Conservation (phyloP, 2,113 vertebrate genomes). For the Passer montanus region DNA sequence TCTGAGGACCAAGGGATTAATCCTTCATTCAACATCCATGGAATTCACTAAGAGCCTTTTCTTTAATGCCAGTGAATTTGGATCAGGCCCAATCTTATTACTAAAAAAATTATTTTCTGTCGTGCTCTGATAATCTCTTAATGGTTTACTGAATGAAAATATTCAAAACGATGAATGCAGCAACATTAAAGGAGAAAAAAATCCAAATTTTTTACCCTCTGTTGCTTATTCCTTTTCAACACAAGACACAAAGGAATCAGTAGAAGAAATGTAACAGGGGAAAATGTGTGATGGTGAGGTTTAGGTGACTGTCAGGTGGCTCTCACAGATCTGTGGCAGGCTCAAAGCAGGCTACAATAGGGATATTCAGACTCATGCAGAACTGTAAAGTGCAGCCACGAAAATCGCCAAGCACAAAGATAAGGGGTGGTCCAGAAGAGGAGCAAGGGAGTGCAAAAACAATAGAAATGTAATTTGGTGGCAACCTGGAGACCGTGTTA, state of each 20-base stretch:
- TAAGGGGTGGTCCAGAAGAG: not conserved
- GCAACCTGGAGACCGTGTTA: not conserved
- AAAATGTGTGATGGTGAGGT: not conserved
- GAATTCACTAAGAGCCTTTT: conserved; percentile 36
- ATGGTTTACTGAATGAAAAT: not conserved
- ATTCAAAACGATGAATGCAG: not conserved
- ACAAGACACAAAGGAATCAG: not conserved
- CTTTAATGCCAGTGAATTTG: not conserved
- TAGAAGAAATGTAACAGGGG: not conserved
- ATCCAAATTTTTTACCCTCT: not conserved
- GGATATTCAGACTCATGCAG: not conserved
- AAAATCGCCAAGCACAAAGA: not conserved
- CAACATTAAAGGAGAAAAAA: not conserved
- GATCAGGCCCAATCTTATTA: not conserved
- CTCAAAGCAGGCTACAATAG: not conserved
- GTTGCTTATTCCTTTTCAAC: not conserved
- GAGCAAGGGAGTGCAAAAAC: not conserved
- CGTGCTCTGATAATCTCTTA: not conserved
- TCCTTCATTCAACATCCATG: not conserved
- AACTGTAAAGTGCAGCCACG: not conserved
- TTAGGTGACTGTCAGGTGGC: not conserved
- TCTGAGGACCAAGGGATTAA: not conserved
- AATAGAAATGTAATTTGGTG: not conserved
- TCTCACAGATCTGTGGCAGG: not conserved
- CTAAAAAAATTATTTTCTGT: conserved; percentile 10